Conservation (phyloP, 2,888 invertebrate species). For the Sarcophaga caerulescens region DNA sequence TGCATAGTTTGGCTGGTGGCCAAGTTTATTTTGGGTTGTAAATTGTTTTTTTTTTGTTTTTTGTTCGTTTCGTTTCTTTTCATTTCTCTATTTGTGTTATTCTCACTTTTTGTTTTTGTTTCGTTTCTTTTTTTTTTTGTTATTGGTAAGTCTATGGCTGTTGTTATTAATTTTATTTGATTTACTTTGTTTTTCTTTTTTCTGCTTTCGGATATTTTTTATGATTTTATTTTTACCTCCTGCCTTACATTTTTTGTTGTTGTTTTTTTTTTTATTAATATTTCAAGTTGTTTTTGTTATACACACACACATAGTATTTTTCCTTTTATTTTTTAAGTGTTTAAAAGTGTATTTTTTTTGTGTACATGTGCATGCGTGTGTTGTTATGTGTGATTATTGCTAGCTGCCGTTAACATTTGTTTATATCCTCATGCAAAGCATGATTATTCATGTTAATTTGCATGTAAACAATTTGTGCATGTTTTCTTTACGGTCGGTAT, state of each 20-base stretch:
- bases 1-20: constrained; percentile 61
- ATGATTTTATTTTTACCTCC: constrained; percentile 26
- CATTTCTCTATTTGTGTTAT: constrained; percentile 4
- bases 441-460: constrained; percentile 8
- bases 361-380: no score
- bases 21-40: constrained; percentile 66
- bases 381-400: background rate
- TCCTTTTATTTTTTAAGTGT: background rate
- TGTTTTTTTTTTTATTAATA: constrained; percentile 12
- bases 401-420: constrained; percentile 8
- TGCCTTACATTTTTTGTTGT: constrained; percentile 30
- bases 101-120: constrained; percentile 27
- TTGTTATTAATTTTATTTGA: constrained; percentile 43
- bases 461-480: constrained; percentile 28
- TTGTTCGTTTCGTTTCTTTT: background rate
- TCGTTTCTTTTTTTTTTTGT: constrained; percentile 6
- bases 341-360: background rate
- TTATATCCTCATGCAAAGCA: constrained; percentile 13
- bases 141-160: background rate
- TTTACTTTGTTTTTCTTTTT: constrained; percentile 50
- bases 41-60: constrained; percentile 45
- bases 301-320: background rate
- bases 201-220: background rate
- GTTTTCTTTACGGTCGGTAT: background rate
- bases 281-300: background rate